phyloP scores from a whole-genome alignment of 2,113 vertebrate genomes.

The Salvelinus fontinalis region DNA sequence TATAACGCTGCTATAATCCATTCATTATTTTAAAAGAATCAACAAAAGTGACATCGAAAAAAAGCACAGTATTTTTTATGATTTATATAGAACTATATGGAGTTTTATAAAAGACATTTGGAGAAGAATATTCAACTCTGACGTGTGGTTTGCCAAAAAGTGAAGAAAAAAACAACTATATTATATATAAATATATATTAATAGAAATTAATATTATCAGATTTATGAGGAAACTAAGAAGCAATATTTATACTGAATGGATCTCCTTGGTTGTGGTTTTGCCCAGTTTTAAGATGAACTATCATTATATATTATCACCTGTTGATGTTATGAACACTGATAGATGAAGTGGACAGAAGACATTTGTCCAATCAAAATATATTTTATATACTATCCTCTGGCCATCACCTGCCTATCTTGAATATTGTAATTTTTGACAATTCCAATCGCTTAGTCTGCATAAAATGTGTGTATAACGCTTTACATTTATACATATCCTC shows the following conservation, averaged over 20 bases:
- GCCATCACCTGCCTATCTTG: conserved; percentile 70
- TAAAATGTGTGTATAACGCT: conserved; percentile 82
- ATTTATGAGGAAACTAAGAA: conserved; percentile 74
- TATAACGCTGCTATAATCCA: conserved; percentile 65
- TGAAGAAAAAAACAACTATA: conserved; percentile 1
- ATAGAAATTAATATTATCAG: conserved; percentile 56
- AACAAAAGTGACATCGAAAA: conserved; percentile 45
- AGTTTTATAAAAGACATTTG: conserved; percentile 76
- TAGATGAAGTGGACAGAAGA: conserved; percentile 25
- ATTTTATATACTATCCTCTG: conserved; percentile 10
- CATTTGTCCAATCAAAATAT: conserved; percentile 43
- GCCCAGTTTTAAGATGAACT: conserved; percentile 52
- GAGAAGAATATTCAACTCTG: conserved; percentile 61
- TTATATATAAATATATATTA: conserved; percentile 48
- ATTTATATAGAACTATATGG: conserved; percentile 80
- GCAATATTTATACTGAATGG: conserved; percentile 77
- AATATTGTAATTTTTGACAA: conserved; percentile 81
- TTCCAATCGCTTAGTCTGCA: conserved; percentile 78
- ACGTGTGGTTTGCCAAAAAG: conserved; percentile 74
- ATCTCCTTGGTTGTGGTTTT: conserved; percentile 68
- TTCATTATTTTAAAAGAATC: conserved; percentile 62
- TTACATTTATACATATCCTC: conserved; percentile 83
- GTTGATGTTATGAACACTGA: conserved; percentile 54
- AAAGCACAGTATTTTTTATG: conserved; percentile 83
- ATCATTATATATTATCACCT: conserved; percentile 47